A percentile compares a stretch with the other conserved stretches of the same genome.
These are phyloP conservation scores for Sebastes iracundus DNA, from an alignment of 2,797 vertebrate species.

Conservation along the genomic window DNA sequence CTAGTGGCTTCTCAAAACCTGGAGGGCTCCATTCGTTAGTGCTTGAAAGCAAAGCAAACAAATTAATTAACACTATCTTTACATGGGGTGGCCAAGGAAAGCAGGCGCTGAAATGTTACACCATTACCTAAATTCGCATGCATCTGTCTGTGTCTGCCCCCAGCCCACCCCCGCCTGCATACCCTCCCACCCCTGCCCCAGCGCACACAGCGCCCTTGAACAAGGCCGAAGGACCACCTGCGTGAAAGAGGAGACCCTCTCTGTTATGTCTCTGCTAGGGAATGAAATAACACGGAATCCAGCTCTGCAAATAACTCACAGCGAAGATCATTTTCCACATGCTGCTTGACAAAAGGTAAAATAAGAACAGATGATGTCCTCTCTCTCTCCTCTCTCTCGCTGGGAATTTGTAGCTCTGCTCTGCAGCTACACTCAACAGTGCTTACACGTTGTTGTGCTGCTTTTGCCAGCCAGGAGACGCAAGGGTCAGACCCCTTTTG, in stretches of 20 bases:
- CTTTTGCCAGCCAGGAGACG: constrained; percentile 22
- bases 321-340: constrained; percentile 89
- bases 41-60: constrained; percentile 88
- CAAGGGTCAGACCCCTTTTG: constrained; percentile 45
- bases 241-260: constrained; percentile 87
- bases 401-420: constrained; percentile 59
- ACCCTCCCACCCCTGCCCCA: constrained; percentile 59
- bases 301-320: constrained; percentile 93
- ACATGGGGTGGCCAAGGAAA: constrained; percentile 83
- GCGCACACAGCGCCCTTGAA: constrained; percentile 83
- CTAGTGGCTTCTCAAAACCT: constrained; percentile 81
- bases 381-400: constrained; percentile 37
- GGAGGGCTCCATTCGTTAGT: constrained; percentile 81
- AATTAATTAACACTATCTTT: constrained; percentile 91
- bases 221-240: constrained; percentile 90
- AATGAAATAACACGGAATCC: constrained; percentile 92
- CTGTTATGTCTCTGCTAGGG: constrained; percentile 91
- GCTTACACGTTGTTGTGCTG: constrained; percentile 24
- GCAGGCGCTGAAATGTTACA: constrained; percentile 84
- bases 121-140: constrained; percentile 88
- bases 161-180: not conserved
- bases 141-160: constrained; percentile 80
- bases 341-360: constrained; percentile 86
- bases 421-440: constrained; percentile 35
- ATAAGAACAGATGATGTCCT: constrained; percentile 88